A percentile compares a stretch with the other conserved stretches of the same genome.
These are phyloP conservation scores for Hippocampus abdominalis DNA, from an alignment of 2,113 vertebrate species.

Conservation along the genomic window DNA sequence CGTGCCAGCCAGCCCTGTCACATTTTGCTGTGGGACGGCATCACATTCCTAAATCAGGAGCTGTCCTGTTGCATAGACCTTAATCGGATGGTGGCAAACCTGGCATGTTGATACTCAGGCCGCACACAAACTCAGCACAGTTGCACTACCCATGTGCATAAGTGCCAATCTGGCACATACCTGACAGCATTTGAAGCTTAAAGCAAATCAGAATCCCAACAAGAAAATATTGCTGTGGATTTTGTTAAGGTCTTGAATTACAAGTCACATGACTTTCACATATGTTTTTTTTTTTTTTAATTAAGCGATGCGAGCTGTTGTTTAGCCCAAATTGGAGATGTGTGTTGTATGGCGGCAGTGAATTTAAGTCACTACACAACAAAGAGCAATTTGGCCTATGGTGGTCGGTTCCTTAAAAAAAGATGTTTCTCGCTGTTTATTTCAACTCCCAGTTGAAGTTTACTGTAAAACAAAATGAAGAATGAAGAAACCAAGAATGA, in stretches of 20 bases:
- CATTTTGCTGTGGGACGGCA: neutral
- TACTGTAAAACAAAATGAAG: too few species aligned
- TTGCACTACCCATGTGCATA: neutral
- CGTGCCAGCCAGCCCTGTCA: neutral
- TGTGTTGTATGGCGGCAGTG: too few species aligned
- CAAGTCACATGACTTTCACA: neutral
- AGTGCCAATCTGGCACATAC: neutral
- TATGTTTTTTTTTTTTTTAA: too few species aligned
- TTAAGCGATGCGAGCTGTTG: neutral
- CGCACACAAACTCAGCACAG: neutral
- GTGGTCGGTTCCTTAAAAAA: neutral
- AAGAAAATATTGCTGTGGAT: neutral
- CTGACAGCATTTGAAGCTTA: neutral
- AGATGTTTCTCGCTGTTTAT: neutral
- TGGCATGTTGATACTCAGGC: neutral
- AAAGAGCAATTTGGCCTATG: too few species aligned
- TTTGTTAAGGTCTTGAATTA: neutral
- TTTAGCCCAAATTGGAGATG: neutral
- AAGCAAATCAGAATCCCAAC: neutral
- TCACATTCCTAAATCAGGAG: neutral
- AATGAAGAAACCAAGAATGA: too few species aligned
- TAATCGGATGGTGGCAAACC: neutral
- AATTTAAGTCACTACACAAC: too few species aligned
- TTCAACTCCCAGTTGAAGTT: neutral
- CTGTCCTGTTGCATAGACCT: neutral